Percentiles rank a stretch among this genome's conserved stretches.
Evolutionary conservation across 2,888 invertebrate species (phyloP).

Genomic region (Drosophila merina): DNA sequence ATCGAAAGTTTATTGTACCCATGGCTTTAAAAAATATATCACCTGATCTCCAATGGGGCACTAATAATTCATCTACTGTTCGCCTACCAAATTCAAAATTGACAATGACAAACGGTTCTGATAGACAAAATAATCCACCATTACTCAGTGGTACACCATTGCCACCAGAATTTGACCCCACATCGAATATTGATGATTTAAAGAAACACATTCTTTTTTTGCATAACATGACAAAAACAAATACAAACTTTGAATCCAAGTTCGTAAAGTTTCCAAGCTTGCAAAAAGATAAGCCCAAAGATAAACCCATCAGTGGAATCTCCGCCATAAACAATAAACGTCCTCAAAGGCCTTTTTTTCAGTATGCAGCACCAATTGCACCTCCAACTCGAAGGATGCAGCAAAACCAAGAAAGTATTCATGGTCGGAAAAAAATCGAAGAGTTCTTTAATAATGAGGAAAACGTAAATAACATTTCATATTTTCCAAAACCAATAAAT

Average conservation of each 20-base stretch:
- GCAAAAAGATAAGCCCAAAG: constrained; percentile 75
- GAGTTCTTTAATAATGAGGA: constrained; percentile 79
- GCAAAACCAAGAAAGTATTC: constrained; percentile 51
- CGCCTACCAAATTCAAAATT: constrained; percentile 53
- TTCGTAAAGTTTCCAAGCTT: constrained; percentile 84
- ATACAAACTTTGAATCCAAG: constrained; percentile 83
- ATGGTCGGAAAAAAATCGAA: constrained; percentile 65
- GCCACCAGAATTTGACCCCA: constrained; percentile 63
- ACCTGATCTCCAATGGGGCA: constrained; percentile 74
- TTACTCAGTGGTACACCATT: constrained; percentile 45
- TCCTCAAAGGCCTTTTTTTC: constrained; percentile 73
- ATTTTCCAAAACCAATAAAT: constrained; percentile 62
- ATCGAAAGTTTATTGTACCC: constrained; percentile 83
- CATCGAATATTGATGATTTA: constrained; percentile 83
- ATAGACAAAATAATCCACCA: constrained; percentile 43
- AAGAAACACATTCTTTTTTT: constrained; percentile 83
- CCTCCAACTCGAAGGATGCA: constrained; percentile 78
- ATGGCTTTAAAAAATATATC: constrained; percentile 83
- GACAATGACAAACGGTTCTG: constrained; percentile 48
- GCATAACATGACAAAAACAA: constrained; percentile 83
- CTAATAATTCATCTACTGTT: constrained; percentile 30
- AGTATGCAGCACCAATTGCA: constrained; percentile 79
- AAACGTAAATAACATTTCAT: constrained; percentile 63
- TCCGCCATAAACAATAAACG: constrained; percentile 54
- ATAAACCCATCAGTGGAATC: constrained; percentile 20